phyloP scores from a whole-genome alignment of 2,888 invertebrate genomes.

The Metellina segmentata region DNA sequence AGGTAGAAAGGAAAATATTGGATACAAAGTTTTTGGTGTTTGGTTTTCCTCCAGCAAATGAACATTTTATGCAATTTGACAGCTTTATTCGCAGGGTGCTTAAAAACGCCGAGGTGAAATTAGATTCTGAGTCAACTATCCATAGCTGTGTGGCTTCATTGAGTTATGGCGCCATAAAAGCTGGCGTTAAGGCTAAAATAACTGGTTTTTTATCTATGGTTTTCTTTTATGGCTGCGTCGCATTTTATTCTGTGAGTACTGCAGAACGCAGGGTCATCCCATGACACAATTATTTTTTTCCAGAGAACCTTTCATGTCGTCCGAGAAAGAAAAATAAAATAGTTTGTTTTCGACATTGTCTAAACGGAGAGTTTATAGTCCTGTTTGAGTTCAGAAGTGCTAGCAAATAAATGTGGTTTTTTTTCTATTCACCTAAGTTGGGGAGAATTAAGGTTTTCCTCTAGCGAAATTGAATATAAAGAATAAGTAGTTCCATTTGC shows the following conservation, averaged over 20 bases:
- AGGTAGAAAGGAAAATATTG: neutral
- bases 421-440: neutral
- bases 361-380: neutral
- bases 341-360: conserved; percentile 24
- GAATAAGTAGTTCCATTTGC: too few relatives aligned
- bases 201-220: conserved; percentile 44
- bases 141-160: conserved; percentile 53
- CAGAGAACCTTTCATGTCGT: conserved; percentile 7
- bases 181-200: conserved; percentile 40
- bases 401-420: neutral
- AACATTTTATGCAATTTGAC: conserved; percentile 59
- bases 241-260: neutral
- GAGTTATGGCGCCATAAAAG: conserved; percentile 60
- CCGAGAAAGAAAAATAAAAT: conserved; percentile 3
- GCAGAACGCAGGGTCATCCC: neutral
- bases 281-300: neutral
- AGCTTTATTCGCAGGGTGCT: conserved; percentile 51
- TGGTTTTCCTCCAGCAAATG: conserved; percentile 52
- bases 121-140: conserved; percentile 65
- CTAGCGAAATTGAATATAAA: too few relatives aligned
- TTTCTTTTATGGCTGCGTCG: conserved; percentile 37
- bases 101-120: conserved; percentile 51
- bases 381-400: neutral
- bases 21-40: conserved; percentile 27
- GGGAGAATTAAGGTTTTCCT: too few relatives aligned